Evolutionary conservation across 2,113 vertebrate genomes (phyloP), one percentile per base, ranked within the genome.

Genomic region (Isichthys henryi): DNA sequence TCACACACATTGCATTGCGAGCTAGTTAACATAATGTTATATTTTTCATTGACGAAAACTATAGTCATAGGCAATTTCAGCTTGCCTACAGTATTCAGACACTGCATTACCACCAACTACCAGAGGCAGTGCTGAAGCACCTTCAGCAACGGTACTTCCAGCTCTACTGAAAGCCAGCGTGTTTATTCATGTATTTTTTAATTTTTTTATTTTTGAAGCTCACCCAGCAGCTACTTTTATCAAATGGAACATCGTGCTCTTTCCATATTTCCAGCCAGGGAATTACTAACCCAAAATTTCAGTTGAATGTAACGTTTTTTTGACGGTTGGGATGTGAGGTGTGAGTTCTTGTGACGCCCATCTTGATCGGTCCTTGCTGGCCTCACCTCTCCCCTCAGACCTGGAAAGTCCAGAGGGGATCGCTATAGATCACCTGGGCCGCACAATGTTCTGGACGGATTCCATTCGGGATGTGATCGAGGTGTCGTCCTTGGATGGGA

Each of bases 361-460:
- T 52, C 48, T 27, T 9, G n/a, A 86, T 19, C 13, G n/a, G 49
- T 13, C 49, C 84, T n/a, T 31, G 3, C n/a, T 31, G 15, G 23
- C 49, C 49, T 35, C 45, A 31, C 85, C 53, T 58, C 88, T 93
- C 23, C 5, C 89, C 88, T 86, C 91, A 98, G 97, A 96, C 88
- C 91, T 99, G 82, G 95, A 94, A 39, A 99, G 97, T 89, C 98
- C 98, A 5, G 98, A 99, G 93, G 98, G 98, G 1, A 95, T 99
- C 86, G 94, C 97, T n/a, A 91, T 99, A 0, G 98, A 99, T 93
- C 96, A 98, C 88, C 92, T 98, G 1, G 96, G 97, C 52, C 96
- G 97, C 82, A 98, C 96, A 8, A 92, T 99, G 92, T 98, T 98
- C 96, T 99, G 97, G 97, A 98, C 97, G 0, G 98, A 99, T 91